These are phyloP conservation scores for Montipora cactus DNA, from an alignment of 64 coral and sea anemone genomes.

Conservation along the genomic window DNA sequence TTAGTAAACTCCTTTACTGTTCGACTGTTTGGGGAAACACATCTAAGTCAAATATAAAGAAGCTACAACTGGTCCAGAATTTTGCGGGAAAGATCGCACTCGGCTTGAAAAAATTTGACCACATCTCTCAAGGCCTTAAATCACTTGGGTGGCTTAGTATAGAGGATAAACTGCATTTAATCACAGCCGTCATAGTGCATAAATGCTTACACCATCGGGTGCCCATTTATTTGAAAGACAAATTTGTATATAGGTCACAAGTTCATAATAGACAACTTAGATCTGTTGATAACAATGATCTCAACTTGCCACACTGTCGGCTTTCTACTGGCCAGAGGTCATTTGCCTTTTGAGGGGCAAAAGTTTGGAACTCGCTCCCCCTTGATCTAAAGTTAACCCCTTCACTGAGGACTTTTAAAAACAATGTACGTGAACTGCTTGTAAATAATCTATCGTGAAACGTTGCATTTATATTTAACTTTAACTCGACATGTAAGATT, in stretches of 20 bases:
- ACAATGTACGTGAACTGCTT: background rate
- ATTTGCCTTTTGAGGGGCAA: conserved; percentile 58
- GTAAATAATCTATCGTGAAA: background rate
- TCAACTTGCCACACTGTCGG: conserved; percentile 28
- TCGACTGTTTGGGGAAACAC: conserved; percentile 33
- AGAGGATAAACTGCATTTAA: conserved; percentile 36
- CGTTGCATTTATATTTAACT: background rate
- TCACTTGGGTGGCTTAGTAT: conserved; percentile 41
- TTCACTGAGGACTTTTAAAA: background rate
- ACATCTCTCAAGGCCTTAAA: conserved; percentile 58
- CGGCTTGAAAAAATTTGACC: conserved; percentile 27
- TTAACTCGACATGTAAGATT: too few relatives aligned
- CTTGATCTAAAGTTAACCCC: too few relatives aligned
- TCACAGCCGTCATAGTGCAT: conserved; percentile 38
- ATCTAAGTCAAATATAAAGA: conserved; percentile 20
- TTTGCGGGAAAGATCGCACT: conserved; percentile 20
- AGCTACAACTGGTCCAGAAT: conserved; percentile 23
- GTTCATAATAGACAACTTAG: conserved; percentile 1
- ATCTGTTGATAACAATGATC: conserved; percentile 8
- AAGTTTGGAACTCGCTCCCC: conserved; percentile 12
- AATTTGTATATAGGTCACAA: conserved; percentile 1
- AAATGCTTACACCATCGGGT: conserved; percentile 17
- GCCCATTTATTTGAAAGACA: background rate
- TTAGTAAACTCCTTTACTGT: conserved; percentile 56
- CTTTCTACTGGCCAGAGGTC: conserved; percentile 54